Conservation (phyloP, 1,140 invertebrate species). For the Zaprionus kolodkinae region DNA sequence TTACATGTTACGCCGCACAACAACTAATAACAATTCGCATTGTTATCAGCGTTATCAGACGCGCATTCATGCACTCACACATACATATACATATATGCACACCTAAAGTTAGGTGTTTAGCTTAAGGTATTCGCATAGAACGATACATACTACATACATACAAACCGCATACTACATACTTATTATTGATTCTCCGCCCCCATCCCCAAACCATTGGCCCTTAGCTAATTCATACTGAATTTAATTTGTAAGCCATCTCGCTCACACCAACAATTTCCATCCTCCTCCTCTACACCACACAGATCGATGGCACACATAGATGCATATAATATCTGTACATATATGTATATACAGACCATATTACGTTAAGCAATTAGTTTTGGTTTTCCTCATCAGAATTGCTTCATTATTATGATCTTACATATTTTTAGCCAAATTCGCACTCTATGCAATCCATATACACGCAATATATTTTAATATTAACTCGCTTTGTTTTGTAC, state of each 20-base stretch:
- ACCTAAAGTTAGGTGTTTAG: constrained; percentile 47
- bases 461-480: constrained; percentile 6
- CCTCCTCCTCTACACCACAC: constrained; percentile 5
- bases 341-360: constrained; percentile 25
- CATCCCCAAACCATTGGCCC: constrained; percentile 50
- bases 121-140: constrained; percentile 33
- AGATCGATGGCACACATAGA: constrained; percentile 14
- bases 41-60: constrained; percentile 32
- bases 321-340: constrained; percentile 53
- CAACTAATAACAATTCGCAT: constrained; percentile 22
- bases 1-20: constrained; percentile 25
- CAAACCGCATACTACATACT: constrained; percentile 19
- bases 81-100: constrained; percentile 34
- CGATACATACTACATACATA: constrained; percentile 18
- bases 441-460: background rate
- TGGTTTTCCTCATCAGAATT: background rate
- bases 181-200: background rate
- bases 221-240: constrained; percentile 75
- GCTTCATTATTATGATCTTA: constrained; percentile 3
- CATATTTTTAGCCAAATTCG: constrained; percentile 1
- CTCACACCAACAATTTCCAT: constrained; percentile 5
- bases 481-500: background rate
- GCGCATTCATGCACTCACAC: constrained; percentile 43
- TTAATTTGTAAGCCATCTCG: constrained; percentile 61
- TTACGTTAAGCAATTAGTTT: constrained; percentile 10